These are phyloP conservation scores for Ormyrus thymus DNA, from an alignment of 2,888 invertebrate species.

Conservation along the genomic window DNA sequence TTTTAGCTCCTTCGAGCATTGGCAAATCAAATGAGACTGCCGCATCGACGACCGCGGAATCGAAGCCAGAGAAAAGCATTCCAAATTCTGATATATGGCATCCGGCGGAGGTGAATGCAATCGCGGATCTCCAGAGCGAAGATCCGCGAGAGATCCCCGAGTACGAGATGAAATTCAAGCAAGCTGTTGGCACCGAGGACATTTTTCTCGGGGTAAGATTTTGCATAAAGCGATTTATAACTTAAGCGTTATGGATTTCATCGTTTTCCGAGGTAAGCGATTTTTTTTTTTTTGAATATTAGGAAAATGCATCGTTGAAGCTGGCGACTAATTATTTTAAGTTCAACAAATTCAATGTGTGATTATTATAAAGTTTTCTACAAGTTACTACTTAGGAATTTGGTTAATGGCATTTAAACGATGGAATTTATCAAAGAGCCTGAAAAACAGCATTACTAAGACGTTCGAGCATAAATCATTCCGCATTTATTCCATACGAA, in stretches of 20 bases:
- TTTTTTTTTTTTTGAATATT: too few species aligned
- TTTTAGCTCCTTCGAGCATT: slow-evolving; percentile 75
- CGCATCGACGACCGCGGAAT: background rate
- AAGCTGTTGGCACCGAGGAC: slow-evolving; percentile 90
- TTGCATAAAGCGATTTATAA: background rate
- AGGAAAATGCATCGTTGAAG: too few species aligned
- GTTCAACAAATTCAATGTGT: too few species aligned
- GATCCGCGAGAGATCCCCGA: slow-evolving; percentile 82
- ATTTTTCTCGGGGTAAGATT: slow-evolving; percentile 85
- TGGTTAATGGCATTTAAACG: too few species aligned
- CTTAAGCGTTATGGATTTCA: background rate
- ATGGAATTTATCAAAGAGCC: too few species aligned
- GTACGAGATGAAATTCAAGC: slow-evolving; percentile 89
- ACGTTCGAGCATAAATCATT: too few species aligned
- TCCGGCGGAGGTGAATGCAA: slow-evolving; percentile 62
- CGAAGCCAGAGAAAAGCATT: slow-evolving; percentile 64
- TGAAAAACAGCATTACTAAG: too few species aligned
- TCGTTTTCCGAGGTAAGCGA: background rate
- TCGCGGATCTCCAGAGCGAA: slow-evolving; percentile 60
- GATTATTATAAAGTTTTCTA: too few species aligned
- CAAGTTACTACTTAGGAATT: too few species aligned
- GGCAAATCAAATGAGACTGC: slow-evolving; percentile 61
- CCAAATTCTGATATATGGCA: slow-evolving; percentile 74
- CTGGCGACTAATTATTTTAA: too few species aligned
- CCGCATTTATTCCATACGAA: too few species aligned